These are phyloP conservation scores for Melanotaenia parkinsoni DNA, from an alignment of 2,797 vertebrate species.

Conservation along the genomic window DNA sequence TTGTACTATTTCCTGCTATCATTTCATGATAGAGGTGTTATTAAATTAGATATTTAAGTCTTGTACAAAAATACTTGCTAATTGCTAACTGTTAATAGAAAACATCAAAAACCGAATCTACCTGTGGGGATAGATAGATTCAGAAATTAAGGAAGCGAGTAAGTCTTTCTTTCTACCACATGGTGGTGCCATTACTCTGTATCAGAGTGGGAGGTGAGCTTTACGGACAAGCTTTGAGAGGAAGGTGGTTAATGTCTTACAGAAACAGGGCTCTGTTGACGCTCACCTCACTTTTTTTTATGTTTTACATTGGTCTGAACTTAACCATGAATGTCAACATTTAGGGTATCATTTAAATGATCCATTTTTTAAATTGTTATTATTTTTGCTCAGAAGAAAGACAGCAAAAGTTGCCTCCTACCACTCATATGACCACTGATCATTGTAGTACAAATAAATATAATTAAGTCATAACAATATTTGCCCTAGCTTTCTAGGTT, in stretches of 20 bases:
- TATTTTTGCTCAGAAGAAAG: not conserved
- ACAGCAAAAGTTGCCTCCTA: conserved; percentile 1
- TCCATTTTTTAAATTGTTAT: not conserved
- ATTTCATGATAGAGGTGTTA: too few species aligned
- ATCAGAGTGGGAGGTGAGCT: not conserved
- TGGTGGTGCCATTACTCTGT: conserved; percentile 53
- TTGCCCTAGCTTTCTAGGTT: not conserved
- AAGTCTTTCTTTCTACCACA: conserved; percentile 51
- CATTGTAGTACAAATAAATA: not conserved
- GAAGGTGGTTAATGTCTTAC: conserved; percentile 8
- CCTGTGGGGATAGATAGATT: not conserved
- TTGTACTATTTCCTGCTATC: too few species aligned
- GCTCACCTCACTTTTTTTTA: not conserved
- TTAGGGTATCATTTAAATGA: conserved; percentile 3
- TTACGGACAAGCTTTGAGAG: not conserved
- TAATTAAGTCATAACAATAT: not conserved
- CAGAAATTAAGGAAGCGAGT: not conserved
- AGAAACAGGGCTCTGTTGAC: conserved; percentile 8
- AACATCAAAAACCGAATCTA: not conserved
- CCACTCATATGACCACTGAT: not conserved
- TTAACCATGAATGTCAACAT: not conserved
- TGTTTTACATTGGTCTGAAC: conserved; percentile 4
- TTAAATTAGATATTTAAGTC: too few species aligned
- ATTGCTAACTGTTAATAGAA: too few species aligned
- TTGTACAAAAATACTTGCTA: too few species aligned